Evolutionary conservation across 2,888 invertebrate genomes (phyloP), one percentile per base, ranked within the genome.

Genomic region (Diarsia rubi): DNA sequence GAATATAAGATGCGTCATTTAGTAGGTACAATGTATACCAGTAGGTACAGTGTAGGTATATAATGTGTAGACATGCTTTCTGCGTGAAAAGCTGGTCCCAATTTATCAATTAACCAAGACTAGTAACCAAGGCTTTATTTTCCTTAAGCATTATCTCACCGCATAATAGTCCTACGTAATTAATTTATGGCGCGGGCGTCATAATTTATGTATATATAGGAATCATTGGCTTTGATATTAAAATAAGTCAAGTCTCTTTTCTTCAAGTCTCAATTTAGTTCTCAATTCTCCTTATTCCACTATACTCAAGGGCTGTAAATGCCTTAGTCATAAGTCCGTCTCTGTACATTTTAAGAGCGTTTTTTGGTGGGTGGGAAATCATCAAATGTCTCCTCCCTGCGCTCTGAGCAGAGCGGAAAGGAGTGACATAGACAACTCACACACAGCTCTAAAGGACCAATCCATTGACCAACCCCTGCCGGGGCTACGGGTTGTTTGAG

Each of bases 111-210:
- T 16, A 44, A 44, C 31, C 11, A 74, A 54, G 54, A 37, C 63
- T 75, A 54, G 24, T 73, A 14, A 62, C 21, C 24, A 16, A 2
- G 21, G 21, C 8, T 42, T 37, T 57, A 65, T 47, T 65, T 64
- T 65, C 54, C 45, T 64, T 27, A n/a, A 47, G 16, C 11, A 77
- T 31, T 67, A 75, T 24, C 66, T 66, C 49, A 67, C 59, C 49
- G 12, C 57, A 67, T 31, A 75, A 37, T 37, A 21, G 19, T 9
- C 16, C 31, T 24, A 49, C 44, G 4, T 31, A 6, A 3, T 45
- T 45, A 16, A 24, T 37, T 47, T 19, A n/a, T 73, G 19, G 47
- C n/a, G n/a, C n/a, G n/a, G n/a, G n/a, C 37, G 24, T 31, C 45
- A 52, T 16, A 24, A 37, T 49, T 31, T 16, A 49, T 37, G 27